Evolutionary conservation across 2,888 invertebrate genomes (phyloP).

Genomic region (Nomada fabriciana): DNA sequence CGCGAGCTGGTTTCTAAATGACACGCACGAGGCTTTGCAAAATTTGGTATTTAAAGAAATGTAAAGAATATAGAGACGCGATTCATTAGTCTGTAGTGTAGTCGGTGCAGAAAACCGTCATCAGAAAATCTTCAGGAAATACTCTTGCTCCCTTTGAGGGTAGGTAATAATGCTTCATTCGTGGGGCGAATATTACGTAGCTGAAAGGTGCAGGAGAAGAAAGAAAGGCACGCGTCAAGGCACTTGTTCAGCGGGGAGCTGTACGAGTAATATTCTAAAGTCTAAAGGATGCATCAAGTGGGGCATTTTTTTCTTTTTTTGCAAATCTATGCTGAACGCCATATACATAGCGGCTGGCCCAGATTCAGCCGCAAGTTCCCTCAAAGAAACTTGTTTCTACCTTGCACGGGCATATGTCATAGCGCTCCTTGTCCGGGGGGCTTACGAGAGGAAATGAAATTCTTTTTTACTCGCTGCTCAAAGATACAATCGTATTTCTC

Average conservation of each 20-base stretch:
- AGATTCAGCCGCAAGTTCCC: constrained; percentile 35
- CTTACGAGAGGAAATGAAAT: constrained; percentile 70
- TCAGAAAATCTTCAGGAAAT: too few species aligned
- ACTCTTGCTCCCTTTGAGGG: too few species aligned
- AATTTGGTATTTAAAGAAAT: background rate
- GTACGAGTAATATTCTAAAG: too few species aligned
- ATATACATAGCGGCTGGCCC: constrained; percentile 31
- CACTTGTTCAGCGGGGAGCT: too few species aligned
- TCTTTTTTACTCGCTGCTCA: constrained; percentile 65
- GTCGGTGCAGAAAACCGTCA: too few species aligned
- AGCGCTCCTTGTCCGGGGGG: constrained; percentile 44
- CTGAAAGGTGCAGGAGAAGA: too few species aligned
- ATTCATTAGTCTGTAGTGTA: too few species aligned
- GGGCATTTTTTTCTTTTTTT: constrained; percentile 9
- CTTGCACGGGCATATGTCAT: constrained; percentile 42
- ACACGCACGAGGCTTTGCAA: too few species aligned
- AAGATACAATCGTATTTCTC: constrained; percentile 67
- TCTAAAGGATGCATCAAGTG: background rate
- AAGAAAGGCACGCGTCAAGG: too few species aligned
- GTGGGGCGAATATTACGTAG: too few species aligned
- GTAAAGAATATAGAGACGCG: background rate
- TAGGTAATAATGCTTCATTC: too few species aligned
- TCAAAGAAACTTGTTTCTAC: constrained; percentile 59
- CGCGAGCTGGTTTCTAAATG: background rate
- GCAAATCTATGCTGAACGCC: constrained; percentile 49